Base-by-base conservation (phyloP, 2,797 vertebrate species). In the Iguana delicatissima region DNA sequence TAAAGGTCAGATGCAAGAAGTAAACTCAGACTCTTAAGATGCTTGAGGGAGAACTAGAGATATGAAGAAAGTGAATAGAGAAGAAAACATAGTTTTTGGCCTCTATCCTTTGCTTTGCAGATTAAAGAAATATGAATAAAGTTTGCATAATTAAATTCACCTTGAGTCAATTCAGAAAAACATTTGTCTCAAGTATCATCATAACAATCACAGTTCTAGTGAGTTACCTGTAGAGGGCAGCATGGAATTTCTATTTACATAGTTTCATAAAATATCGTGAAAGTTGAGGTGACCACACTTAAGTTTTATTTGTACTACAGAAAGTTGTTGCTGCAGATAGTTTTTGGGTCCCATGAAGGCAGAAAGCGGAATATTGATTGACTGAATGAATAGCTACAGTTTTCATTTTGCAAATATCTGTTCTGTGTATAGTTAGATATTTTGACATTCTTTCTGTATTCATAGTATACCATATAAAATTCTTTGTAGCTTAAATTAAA, bases 221-320 rank as follows among this genome's bases (percentile, higher is more conserved):
- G 29, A 80, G n/a, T 0, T 59, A 81, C 85, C 91, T 89, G 93
- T 42, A 94, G 94, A 92, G 84, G 93, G 88, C 92, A 94, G 77
- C 29, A 84, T 35, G 57, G 62, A 79, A 89, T 86, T 72, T 89
- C 6, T 18, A 62, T 80, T n/a, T 24, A 35, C 59, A 12, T 35
- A 85, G 4, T 35, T 85, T 13, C 3, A 0, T 50, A 38, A 0
- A 24, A 0, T 6, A 0, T 62, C n/a, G 0, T 38, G 32, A 72
- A 55, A 26, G 0, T 0, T 52, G 18, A 18, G 16, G 0, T 14
- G 59, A 18, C 50, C 83, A 24, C 32, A 7, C 10, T 50, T 57
- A 5, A 9, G 42, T 55, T 89, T 42, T 32, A 13, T 85, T 26
- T 24, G 46, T 73, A 85, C 83, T 32, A 9, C 2, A 1, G 1